A percentile compares a stretch with the other conserved stretches of the same genome.
Evolutionary conservation across 2,113 vertebrate genomes (phyloP).

Genomic region (Heteronetta atricapilla): DNA sequence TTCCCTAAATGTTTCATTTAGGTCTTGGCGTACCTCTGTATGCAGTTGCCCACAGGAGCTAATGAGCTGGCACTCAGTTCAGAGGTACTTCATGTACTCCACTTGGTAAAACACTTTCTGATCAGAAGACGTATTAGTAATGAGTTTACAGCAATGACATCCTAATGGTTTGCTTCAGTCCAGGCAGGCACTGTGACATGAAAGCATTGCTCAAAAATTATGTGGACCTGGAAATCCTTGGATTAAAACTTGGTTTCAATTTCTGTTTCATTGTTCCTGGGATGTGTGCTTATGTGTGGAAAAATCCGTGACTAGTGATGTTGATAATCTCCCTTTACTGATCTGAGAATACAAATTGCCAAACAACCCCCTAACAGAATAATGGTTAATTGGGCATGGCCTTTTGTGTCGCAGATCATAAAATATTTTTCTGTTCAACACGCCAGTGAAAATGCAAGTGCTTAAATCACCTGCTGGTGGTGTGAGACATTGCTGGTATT

Average conservation of each 20-base stretch:
- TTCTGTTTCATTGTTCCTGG: background rate
- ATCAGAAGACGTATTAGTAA: background rate
- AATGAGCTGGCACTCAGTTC: background rate
- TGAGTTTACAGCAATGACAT: background rate
- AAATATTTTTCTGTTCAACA: background rate
- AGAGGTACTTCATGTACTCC: background rate
- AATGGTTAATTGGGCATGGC: background rate
- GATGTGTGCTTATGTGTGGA: background rate
- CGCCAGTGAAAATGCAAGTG: background rate
- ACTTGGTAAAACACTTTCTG: background rate
- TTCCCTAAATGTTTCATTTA: background rate
- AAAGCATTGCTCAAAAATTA: background rate
- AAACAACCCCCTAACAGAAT: background rate
- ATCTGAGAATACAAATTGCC: background rate
- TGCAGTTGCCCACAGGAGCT: accelerated
- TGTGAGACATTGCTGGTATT: background rate
- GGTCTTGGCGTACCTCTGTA: background rate
- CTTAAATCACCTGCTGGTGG: background rate
- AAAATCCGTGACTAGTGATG: background rate
- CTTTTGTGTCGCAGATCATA: background rate
- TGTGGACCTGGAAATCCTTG: background rate
- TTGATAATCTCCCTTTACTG: background rate
- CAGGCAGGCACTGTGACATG: background rate
- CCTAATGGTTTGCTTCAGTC: background rate
- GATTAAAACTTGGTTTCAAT: background rate